Conservation (phyloP, 1,140 invertebrate genomes). For the Neuroterus valhalla region DNA sequence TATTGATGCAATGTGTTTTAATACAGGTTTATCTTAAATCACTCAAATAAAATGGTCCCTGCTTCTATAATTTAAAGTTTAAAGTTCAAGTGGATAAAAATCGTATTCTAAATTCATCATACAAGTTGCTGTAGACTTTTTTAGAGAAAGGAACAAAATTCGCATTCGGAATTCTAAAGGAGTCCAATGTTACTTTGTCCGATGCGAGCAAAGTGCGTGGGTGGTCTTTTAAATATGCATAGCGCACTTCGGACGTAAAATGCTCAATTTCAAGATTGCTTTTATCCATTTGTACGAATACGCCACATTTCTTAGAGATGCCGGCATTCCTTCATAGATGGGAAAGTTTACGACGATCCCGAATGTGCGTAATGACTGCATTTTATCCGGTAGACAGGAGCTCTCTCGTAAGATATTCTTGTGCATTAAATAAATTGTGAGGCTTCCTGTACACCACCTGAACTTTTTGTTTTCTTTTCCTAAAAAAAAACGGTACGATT, state of each 20-base stretch:
- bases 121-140: neutral
- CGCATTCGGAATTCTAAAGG: slow-evolving; percentile 20
- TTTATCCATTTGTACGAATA: slow-evolving; percentile 15
- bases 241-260: slow-evolving; percentile 26
- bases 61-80: neutral
- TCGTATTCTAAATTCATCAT: slow-evolving; percentile 2
- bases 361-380: neutral
- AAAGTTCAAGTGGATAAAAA: slow-evolving; percentile 20
- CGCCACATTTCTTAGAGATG: slow-evolving; percentile 18
- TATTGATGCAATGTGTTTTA: neutral
- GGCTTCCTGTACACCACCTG: neutral
- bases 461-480: neutral
- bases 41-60: neutral
- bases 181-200: slow-evolving; percentile 23
- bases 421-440: neutral
- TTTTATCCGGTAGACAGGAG: neutral
- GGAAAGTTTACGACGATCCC: neutral
- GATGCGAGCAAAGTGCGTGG: slow-evolving; percentile 13
- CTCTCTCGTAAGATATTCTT: neutral
- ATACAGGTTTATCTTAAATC: neutral
- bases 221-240: slow-evolving; percentile 28
- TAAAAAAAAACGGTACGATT: too few species aligned
- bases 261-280: slow-evolving; percentile 30
- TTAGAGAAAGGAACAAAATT: slow-evolving; percentile 6
- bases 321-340: slow-evolving; percentile 17